phyloP scores from a whole-genome alignment of 2,888 invertebrate genomes.

The Cabera pusaria region DNA sequence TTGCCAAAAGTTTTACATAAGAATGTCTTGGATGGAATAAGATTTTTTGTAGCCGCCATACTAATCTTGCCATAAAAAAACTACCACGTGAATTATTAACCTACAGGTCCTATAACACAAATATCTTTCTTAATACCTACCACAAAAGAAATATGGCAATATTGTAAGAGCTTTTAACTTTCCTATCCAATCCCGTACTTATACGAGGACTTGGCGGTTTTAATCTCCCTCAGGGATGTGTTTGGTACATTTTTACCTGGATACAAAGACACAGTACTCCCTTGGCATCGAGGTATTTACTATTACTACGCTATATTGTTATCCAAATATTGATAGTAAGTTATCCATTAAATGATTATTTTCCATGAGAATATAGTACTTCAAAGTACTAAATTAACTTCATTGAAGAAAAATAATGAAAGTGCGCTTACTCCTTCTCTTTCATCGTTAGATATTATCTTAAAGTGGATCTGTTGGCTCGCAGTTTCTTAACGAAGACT shows the following conservation, averaged over 20 bases:
- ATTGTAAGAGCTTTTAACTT: conserved; percentile 9
- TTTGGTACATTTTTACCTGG: conserved; percentile 12
- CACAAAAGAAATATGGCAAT: conserved; percentile 4
- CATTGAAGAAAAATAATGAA: conserved; percentile 2
- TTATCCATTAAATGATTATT: no score
- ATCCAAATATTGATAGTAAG: no score
- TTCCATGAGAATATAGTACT: no score
- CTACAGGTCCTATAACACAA: no score
- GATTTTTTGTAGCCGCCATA: no score
- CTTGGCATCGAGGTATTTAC: conserved; percentile 8
- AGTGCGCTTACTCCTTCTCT: conserved; percentile 6
- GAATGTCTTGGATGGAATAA: no score
- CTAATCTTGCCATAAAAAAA: no score
- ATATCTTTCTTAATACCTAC: neutral
- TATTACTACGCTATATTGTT: conserved; percentile 12
- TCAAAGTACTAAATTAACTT: no score
- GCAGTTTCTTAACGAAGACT: conserved; percentile 8
- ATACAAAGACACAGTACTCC: conserved; percentile 11
- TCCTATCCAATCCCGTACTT: conserved; percentile 6
- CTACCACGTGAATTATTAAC: no score
- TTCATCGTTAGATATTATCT: conserved; percentile 10
- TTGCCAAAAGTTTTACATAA: no score
- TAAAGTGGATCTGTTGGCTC: neutral
- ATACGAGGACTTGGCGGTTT: conserved; percentile 8
- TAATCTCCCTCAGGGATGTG: conserved; percentile 11